phyloP scores from a whole-genome alignment of 2,113 vertebrate genomes.

The Ochotona princeps region DNA sequence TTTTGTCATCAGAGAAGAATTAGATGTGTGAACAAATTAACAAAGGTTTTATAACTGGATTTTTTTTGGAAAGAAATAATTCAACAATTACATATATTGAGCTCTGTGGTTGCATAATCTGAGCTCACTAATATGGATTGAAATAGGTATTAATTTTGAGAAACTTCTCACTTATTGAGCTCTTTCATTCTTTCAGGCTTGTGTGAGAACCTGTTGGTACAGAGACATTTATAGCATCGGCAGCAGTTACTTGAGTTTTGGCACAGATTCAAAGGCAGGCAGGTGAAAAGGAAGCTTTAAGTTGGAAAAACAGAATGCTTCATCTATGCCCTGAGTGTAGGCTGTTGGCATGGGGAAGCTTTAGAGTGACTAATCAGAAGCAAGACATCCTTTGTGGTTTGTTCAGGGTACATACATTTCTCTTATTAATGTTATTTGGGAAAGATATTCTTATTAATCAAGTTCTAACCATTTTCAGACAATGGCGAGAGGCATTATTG shows the following conservation, averaged over 20 bases:
- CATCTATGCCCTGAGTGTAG: neutral
- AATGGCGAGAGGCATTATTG: neutral
- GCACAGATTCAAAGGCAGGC: neutral
- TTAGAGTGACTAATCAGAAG: neutral
- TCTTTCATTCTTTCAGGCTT: neutral
- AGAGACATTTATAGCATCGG: neutral
- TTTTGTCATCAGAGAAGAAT: constrained; percentile 23
- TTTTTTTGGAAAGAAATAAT: neutral
- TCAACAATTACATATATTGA: neutral
- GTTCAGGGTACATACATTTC: neutral
- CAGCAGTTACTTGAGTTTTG: neutral
- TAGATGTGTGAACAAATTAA: neutral
- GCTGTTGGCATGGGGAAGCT: neutral
- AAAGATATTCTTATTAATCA: neutral
- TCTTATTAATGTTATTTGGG: neutral
- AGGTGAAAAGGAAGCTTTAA: neutral
- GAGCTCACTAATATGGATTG: neutral
- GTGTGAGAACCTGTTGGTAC: neutral
- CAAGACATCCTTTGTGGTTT: neutral
- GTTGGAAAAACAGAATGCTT: neutral
- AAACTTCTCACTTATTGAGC: neutral
- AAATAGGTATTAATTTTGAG: neutral
- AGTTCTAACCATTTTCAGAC: neutral
- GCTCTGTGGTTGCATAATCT: neutral
- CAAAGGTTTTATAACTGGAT: neutral